Evolutionary conservation across 2,888 invertebrate genomes (phyloP), one percentile per base, ranked within the genome.

Genomic region (Malthinus seriepunctatus): DNA sequence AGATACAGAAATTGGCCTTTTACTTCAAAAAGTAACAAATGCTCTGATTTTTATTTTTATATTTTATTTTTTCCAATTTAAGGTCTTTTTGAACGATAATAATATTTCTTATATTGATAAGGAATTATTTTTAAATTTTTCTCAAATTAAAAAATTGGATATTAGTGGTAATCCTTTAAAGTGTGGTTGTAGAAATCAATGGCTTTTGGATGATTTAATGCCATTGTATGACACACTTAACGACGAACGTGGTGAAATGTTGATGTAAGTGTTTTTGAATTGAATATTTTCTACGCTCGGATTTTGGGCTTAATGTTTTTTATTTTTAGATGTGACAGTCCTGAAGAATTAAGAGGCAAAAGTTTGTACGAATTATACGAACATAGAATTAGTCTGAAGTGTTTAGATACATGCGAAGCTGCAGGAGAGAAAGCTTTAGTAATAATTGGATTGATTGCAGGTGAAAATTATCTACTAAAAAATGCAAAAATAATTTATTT

Each of bases 181-280:
- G 31, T 93, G 93, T 70, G 90, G 91, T 73, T 89, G 89, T 69
- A 82, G 86, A 57, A 90, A 91, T 55, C 87, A 89, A 69, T 89
- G 89, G 85, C 82, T 93, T 78, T 85, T 91, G 14, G 82, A 85
- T 32, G 78, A 82, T 11, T 74, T 91, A 48, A 82, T 85, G 32
- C 81, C 82, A 0, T 72, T 82, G 12, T 80, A 88, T 1, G 79
- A 82, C 3, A 72, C 71, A 11, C 78, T 78, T 35, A 76, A 78
- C 0, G 72, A 73, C 0, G 80, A 80, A 11, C 71, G 74, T 33
- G 78, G 83, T 0, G 12, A 42, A 42, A 9, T 15, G 6, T 15
- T 15, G 6, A n/a, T 15, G 39, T 42, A 42, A 15, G 39, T 42
- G 2, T 8, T 14, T 23, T 23, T 23, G 3, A 23, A 23, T 2